A percentile compares a stretch with the other conserved stretches of the same genome.
phyloP scores from a whole-genome alignment of 2,113 vertebrate species.

The Entomyzon cyanotis region DNA sequence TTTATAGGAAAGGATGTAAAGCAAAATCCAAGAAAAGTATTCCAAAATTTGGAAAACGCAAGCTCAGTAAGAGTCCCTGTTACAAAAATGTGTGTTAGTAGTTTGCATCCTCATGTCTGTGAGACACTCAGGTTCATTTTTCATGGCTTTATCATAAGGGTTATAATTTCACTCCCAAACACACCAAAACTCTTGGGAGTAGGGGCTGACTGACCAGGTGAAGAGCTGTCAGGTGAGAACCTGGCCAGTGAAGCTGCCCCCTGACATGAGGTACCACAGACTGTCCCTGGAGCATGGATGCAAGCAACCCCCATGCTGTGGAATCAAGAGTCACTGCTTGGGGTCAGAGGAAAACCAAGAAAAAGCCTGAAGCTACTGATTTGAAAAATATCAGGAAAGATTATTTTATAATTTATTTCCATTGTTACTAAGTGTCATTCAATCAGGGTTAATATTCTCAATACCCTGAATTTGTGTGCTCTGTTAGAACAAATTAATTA shows the following conservation, averaged over 20 bases:
- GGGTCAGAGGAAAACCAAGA: neutral
- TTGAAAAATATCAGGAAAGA: neutral
- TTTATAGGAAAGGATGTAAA: neutral
- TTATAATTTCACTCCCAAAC: neutral
- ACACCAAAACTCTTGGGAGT: neutral
- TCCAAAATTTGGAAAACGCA: neutral
- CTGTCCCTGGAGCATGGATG: neutral
- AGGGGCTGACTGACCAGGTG: neutral
- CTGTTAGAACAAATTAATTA: neutral
- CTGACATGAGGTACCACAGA: neutral
- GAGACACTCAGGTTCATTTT: neutral
- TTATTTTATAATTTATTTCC: neutral
- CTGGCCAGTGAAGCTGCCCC: neutral
- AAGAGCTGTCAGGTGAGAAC: neutral
- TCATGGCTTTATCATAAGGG: accelerated
- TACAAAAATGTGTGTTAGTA: neutral
- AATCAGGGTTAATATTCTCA: neutral
- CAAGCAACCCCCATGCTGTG: accelerated
- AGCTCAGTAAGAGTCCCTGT: neutral
- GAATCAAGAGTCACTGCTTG: neutral
- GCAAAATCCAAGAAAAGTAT: neutral
- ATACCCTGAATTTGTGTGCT: neutral
- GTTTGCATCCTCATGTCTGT: neutral
- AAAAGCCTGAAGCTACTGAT: neutral
- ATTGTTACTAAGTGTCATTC: neutral